Evolutionary conservation across 2,113 vertebrate species (phyloP), one percentile per base, ranked within the genome.

Genomic region (Camelus dromedarius): DNA sequence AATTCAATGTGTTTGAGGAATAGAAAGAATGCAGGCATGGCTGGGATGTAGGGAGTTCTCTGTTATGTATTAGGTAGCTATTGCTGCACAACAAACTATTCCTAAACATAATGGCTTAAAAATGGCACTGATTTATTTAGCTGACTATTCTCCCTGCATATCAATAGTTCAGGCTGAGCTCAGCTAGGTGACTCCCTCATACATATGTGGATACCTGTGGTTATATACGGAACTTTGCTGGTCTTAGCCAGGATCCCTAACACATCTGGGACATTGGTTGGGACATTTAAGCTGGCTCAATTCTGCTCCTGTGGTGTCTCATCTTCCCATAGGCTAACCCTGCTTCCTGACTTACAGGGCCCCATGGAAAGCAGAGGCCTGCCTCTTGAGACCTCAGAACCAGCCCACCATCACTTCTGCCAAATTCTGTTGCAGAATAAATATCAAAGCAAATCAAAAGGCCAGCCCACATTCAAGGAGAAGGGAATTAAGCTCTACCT

Each of bases 31-130:
- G 7, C 26, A 60, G 19, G 15, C 22, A 12, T 72, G 10, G 3
- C 19, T 89, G 18, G 28, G 58, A 11, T 24, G 0, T 19, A 54
- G 15, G 52, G 56, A 84, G 20, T 24, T 86, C 38, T 58, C 3
- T 35, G 58, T 0, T 0, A 6, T 83, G 15, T 86, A 54, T 56
- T 56, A 58, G 16, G 9, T 50, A 87, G 46, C 7, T 85, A 28
- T 62, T 84, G 58, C 19, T 87, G 19, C 6, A 64, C 69, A 83
- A 67, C 58, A 93, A 93, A 72, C 32, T 46, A 75, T 75, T 28
- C 30, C 88, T 19, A 73, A 97, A 87, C 6, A 18, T 87, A 70
- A 30, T 66, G 32, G 28, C 50, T 54, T 89, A 81, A 92, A 92
- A 60, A 67, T 38, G 60, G 42, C n/a, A 66, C 42, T 58, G 8